These are phyloP conservation scores for Ceratotherium simum DNA, from an alignment of 2,113 vertebrate genomes.

Conservation along the genomic window DNA sequence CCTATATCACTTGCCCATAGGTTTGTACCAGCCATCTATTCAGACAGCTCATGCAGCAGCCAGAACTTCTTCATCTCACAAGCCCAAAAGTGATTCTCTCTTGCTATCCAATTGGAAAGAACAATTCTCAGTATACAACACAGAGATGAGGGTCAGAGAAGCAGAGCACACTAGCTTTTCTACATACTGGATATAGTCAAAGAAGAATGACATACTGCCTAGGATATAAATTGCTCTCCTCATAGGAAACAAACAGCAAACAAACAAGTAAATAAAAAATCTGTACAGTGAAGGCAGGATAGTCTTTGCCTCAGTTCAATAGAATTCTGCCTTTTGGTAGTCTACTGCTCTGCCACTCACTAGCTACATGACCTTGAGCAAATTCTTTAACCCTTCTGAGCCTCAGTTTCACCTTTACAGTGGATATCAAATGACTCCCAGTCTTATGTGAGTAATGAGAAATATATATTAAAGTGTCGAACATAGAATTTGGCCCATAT, in stretches of 20 bases:
- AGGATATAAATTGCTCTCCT: not conserved
- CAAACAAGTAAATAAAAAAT: not conserved
- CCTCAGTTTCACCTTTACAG: not conserved
- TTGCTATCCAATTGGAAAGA: not conserved
- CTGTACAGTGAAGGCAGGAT: not conserved
- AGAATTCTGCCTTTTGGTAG: not conserved
- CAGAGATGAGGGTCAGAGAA: not conserved
- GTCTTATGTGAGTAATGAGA: not conserved
- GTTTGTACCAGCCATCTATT: not conserved
- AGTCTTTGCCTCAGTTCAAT: not conserved
- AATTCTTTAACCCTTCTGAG: not conserved
- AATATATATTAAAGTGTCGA: not conserved
- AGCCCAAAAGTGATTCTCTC: not conserved
- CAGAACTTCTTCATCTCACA: not conserved
- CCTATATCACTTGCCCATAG: not conserved
- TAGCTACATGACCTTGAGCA: not conserved
- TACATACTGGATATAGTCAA: not conserved
- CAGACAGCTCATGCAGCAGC: not conserved
- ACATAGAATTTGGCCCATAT: not conserved
- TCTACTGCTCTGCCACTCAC: not conserved
- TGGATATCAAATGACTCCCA: not conserved
- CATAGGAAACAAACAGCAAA: not conserved
- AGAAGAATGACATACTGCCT: not conserved
- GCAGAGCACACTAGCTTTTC: not conserved
- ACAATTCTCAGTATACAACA: not conserved